Percentiles rank a stretch among this genome's conserved stretches.
phyloP scores from a whole-genome alignment of 2,888 invertebrate genomes.

The Phania funesta region DNA sequence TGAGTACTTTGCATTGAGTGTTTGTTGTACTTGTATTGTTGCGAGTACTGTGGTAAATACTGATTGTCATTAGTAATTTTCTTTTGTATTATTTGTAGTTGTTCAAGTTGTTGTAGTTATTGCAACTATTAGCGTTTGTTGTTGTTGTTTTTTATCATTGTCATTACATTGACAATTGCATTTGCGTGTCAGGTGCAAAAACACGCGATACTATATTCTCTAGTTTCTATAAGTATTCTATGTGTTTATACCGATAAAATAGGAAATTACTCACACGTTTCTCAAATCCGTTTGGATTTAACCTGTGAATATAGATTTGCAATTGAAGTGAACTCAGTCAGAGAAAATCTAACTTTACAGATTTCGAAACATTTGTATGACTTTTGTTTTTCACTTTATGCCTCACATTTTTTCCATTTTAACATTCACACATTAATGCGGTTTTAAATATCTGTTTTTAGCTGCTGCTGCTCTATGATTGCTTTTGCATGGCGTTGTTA shows the following conservation, averaged over 20 bases:
- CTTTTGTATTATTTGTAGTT: slow-evolving; percentile 7
- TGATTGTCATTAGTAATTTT: slow-evolving; percentile 10
- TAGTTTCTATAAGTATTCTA: not conserved
- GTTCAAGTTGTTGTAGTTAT: slow-evolving; percentile 6
- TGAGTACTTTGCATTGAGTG: not conserved
- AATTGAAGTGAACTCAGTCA: slow-evolving; percentile 6
- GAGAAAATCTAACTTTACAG: slow-evolving; percentile 5
- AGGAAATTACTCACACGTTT: slow-evolving; percentile 57
- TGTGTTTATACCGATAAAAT: slow-evolving; percentile 8
- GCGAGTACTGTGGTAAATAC: slow-evolving; percentile 21
- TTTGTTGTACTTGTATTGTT: slow-evolving; percentile 6
- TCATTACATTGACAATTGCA: slow-evolving; percentile 32
- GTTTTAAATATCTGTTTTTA: not conserved
- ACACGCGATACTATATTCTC: slow-evolving; percentile 42
- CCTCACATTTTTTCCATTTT: not conserved
- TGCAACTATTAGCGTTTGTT: slow-evolving; percentile 6
- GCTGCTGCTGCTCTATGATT: too few species aligned
- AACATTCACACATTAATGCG: not conserved
- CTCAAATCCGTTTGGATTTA: slow-evolving; percentile 44
- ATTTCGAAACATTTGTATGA: slow-evolving; percentile 26
- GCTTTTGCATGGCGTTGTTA: too few species aligned
- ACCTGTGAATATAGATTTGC: slow-evolving; percentile 1
- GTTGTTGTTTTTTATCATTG: slow-evolving; percentile 8
- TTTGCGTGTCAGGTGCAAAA: slow-evolving; percentile 41
- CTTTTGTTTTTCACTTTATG: slow-evolving; percentile 14